Evolutionary conservation across 2,888 invertebrate species (phyloP), one percentile per base, ranked within the genome.

Genomic region (Agrotis exclamationis): DNA sequence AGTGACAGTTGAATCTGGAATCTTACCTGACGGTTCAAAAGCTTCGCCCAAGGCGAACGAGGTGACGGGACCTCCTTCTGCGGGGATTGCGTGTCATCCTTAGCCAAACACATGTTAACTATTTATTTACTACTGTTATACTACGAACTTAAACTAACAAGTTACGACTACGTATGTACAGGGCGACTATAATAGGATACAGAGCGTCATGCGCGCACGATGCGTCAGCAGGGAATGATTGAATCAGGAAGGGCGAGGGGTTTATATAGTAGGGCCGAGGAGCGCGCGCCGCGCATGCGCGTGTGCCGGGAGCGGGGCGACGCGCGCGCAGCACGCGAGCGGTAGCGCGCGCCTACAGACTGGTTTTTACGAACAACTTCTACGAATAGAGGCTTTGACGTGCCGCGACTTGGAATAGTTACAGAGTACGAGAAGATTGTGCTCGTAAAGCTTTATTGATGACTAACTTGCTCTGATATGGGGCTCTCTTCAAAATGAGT

Each of bases 21-120:
- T 88, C 91, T 93, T 96, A 97, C 97, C 96, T 96, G 97, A 91
- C 95, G 94, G 83, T 93, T 96, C 77, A 96, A 89, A 90, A 96
- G 94, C 93, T 97, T 96, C 82, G 96, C 95, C 96, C 96, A 97
- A 70, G 97, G 97, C 71, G 97, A 96, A 76, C 95, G 96, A 80
- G 96, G 96, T 73, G 96, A 92, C 79, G 87, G 87, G 76, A 89
- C 93, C 93, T 95, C 94, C 88, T 93, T 94, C 85, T 91, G 92
- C 86, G 94, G 94, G 75, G 96, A 94, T 85, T 93, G 90, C 75
- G 91, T 91, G 83, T 93, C 91, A 88, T 96, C 95, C 91, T 96
- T 96, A 92, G 93, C 92, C 87, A 96, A 93, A 94, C 97, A 97
- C 97, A 97, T 97, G 80, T 79, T 85, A 74, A 76, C 68, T 76